Evolutionary conservation across 2,888 invertebrate species (phyloP).

Genomic region (Calameuta idolon): DNA sequence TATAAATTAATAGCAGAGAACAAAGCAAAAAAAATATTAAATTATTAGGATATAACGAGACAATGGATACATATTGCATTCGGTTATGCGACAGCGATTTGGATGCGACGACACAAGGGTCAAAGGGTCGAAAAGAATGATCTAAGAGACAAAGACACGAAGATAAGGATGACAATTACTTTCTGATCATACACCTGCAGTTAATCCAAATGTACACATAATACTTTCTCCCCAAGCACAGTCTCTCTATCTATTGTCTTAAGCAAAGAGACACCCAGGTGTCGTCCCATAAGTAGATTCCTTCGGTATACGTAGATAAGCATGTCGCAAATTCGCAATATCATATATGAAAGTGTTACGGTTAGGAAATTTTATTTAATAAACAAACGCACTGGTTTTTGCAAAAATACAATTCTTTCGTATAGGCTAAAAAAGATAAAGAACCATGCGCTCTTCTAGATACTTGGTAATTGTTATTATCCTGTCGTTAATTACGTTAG

Average conservation of each 20-base stretch:
- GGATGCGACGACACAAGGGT: no score
- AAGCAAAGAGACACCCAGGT: not conserved
- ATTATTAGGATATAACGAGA: slow-evolving; percentile 15
- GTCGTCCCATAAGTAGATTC: not conserved
- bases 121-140: not conserved
- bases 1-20: slow-evolving; percentile 5
- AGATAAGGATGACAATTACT: not conserved
- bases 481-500: not conserved
- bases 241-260: not conserved
- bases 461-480: slow-evolving; percentile 1
- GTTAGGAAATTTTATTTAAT: slow-evolving; percentile 38
- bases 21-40: slow-evolving; percentile 11
- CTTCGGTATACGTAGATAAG: not conserved
- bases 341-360: slow-evolving; percentile 4
- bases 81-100: not conserved
- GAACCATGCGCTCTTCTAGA: not conserved
- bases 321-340: not conserved
- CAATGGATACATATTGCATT: not conserved
- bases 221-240: not conserved
- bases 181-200: not conserved
- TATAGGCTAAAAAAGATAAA: slow-evolving; percentile 4
- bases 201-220: not conserved
- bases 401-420: slow-evolving; percentile 53
- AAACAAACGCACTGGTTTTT: slow-evolving; percentile 48
- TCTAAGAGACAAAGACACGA: not conserved